phyloP scores from a whole-genome alignment of 1,140 invertebrate species.

The Metaphire vulgaris region DNA sequence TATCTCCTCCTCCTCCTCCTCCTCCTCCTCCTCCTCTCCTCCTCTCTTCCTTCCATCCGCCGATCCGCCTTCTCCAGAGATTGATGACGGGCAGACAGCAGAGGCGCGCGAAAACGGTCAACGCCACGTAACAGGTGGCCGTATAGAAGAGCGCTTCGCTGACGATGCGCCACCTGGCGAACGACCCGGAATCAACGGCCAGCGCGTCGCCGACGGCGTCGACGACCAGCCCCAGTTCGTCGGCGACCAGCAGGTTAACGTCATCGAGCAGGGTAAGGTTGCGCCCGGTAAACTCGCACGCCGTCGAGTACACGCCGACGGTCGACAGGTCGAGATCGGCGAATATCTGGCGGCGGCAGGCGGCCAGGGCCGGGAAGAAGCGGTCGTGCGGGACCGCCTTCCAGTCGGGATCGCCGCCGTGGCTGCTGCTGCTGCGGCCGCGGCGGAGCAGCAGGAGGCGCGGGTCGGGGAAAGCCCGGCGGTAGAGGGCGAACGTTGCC shows the following conservation, averaged over 20 bases:
- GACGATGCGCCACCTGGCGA: not conserved
- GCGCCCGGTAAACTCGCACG: not conserved
- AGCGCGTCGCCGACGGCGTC: not conserved
- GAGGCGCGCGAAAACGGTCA: not conserved
- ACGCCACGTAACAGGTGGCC: not conserved
- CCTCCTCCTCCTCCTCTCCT: not conserved
- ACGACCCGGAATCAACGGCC: not conserved
- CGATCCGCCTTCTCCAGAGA: too few relatives aligned
- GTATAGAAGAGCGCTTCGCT: not conserved
- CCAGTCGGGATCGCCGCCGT: conserved; percentile 6
- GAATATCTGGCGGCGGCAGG: conserved; percentile 24
- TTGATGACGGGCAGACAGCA: not conserved
- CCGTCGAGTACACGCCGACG: conserved; percentile 14
- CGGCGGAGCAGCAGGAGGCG: too few relatives aligned
- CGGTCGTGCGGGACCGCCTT: conserved; percentile 2
- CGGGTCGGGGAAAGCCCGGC: conserved; percentile 6
- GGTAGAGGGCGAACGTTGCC: conserved; percentile 20
- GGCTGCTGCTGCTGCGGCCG: too few relatives aligned
- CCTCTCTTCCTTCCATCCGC: not conserved
- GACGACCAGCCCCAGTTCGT: not conserved
- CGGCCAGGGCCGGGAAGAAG: conserved; percentile 27
- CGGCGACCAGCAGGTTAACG: not conserved
- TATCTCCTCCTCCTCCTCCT: not conserved
- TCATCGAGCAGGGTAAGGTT: not conserved
- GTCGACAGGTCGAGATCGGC: conserved; percentile 23